phyloP scores from a whole-genome alignment of 2,888 invertebrate species.

The Graphium colonna region DNA sequence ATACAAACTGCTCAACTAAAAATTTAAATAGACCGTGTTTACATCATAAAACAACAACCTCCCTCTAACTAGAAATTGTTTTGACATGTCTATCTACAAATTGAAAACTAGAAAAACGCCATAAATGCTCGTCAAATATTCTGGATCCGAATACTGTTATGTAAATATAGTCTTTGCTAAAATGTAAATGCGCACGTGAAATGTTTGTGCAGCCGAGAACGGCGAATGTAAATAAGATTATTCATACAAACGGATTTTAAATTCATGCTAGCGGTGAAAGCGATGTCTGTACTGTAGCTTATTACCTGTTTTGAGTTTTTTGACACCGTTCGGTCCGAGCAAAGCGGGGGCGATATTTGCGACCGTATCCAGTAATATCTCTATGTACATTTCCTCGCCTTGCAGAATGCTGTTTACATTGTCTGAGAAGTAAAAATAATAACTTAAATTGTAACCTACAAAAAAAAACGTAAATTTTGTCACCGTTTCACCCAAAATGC shows the following conservation, averaged over 20 bases:
- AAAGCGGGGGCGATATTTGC: conserved; percentile 80
- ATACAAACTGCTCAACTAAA: no score
- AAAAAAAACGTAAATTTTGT: no score
- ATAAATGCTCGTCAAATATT: neutral
- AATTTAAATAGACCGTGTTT: no score
- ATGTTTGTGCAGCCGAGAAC: conserved; percentile 8
- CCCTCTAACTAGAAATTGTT: neutral
- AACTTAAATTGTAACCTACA: no score
- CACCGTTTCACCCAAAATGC: no score
- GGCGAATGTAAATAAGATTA: conserved; percentile 11
- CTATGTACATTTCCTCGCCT: conserved; percentile 84
- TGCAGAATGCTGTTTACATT: conserved; percentile 83
- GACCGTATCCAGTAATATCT: conserved; percentile 80
- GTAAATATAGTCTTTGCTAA: conserved; percentile 10
- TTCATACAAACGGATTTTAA: conserved; percentile 10
- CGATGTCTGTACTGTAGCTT: neutral
- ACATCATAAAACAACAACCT: no score
- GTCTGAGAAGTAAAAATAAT: conserved; percentile 54
- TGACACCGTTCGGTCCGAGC: conserved; percentile 81
- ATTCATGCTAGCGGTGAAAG: neutral
- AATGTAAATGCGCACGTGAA: conserved; percentile 10
- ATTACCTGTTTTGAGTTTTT: conserved; percentile 76
- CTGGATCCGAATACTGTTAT: neutral
- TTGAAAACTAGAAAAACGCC: neutral
- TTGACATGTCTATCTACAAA: neutral